Evolutionary conservation across 2,888 invertebrate species (phyloP).

Genomic region (Pollenia amentaria): DNA sequence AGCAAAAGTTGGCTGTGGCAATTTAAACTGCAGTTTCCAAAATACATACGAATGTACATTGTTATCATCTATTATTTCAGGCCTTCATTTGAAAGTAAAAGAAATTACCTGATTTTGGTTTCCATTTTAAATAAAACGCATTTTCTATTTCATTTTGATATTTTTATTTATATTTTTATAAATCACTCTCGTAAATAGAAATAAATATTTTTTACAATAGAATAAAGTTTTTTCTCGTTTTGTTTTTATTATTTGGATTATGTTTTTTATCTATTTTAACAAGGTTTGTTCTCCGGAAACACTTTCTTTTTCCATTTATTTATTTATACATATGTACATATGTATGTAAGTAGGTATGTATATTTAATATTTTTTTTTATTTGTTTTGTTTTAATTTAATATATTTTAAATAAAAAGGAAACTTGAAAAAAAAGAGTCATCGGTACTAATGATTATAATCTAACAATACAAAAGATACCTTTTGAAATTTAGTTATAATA

Average conservation of each 20-base stretch:
- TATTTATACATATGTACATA: not conserved
- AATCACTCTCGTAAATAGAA: slow-evolving; percentile 67
- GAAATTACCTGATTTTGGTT: not conserved
- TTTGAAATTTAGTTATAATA: slow-evolving; percentile 18
- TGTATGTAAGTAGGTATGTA: not conserved
- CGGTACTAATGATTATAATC: not conserved
- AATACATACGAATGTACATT: too few relatives aligned
- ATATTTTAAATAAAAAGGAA: slow-evolving; percentile 7
- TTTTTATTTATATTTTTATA: slow-evolving; percentile 68
- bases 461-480: not conserved
- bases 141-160: slow-evolving; percentile 48
- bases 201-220: slow-evolving; percentile 70
- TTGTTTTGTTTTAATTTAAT: slow-evolving; percentile 24
- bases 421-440: not conserved
- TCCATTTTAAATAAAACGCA: not conserved
- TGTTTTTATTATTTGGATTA: slow-evolving; percentile 51
- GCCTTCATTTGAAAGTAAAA: too few relatives aligned
- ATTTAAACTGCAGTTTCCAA: too few relatives aligned
- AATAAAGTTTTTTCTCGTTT: slow-evolving; percentile 42
- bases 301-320: slow-evolving; percentile 16
- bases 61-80: too few relatives aligned
- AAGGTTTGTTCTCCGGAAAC: slow-evolving; percentile 59
- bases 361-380: not conserved
- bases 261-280: slow-evolving; percentile 58
- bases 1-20: too few relatives aligned